These are phyloP conservation scores for Phortica okadai DNA, from an alignment of 2,888 invertebrate species.

Conservation along the genomic window DNA sequence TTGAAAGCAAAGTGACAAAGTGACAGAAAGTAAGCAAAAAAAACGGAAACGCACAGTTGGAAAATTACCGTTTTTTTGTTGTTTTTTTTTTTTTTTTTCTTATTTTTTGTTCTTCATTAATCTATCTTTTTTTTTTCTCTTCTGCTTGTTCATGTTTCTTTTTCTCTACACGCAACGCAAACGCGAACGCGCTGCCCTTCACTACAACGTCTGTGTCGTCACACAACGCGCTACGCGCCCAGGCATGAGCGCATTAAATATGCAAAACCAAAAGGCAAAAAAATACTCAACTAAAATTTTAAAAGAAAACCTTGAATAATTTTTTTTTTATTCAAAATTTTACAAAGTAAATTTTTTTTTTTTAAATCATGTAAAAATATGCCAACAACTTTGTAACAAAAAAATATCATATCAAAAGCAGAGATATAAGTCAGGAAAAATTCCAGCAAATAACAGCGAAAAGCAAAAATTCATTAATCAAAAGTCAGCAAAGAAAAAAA, in stretches of 20 bases:
- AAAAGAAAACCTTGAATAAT: not conserved
- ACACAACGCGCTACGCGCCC: conserved; percentile 11
- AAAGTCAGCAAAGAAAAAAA: conserved; percentile 20
- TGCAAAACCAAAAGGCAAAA: conserved; percentile 31
- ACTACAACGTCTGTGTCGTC: conserved; percentile 33
- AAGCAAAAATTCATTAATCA: conserved; percentile 30
- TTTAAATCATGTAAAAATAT: not conserved
- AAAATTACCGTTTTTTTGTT: not conserved
- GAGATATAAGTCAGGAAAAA: not conserved
- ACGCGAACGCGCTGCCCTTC: conserved; percentile 46
- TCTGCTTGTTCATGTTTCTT: conserved; percentile 49
- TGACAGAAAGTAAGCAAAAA: conserved; percentile 14
- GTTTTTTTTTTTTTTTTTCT: not conserved
- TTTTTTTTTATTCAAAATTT: not conserved
- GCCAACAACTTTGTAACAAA: not conserved
- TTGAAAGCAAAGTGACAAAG: not conserved
- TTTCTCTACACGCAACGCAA: conserved; percentile 66
- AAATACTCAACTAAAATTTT: not conserved
- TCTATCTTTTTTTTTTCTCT: conserved; percentile 35
- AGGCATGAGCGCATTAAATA: conserved; percentile 53
- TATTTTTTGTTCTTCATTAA: conserved; percentile 2
- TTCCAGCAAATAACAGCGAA: not conserved
- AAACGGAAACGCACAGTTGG: conserved; percentile 30
- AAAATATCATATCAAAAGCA: conserved; percentile 28
- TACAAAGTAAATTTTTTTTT: not conserved